Evolutionary conservation across 2,797 vertebrate species (phyloP).

Genomic region (Micrastur ruficollis): DNA sequence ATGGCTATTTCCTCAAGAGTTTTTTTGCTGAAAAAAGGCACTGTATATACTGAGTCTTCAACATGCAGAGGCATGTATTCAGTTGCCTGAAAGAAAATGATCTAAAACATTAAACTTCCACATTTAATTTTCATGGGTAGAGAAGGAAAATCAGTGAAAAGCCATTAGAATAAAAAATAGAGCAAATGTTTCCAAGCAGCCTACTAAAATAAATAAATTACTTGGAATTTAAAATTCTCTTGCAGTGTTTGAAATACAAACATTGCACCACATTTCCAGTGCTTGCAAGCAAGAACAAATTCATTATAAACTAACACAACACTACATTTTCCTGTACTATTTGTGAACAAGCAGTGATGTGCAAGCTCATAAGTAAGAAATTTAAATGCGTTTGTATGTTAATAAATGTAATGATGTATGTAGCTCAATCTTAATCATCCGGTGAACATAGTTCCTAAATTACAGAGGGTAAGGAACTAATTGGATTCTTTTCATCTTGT

Average conservation of each 20-base stretch:
- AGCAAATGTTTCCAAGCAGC: neutral
- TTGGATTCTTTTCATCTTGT: neutral
- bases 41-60: neutral
- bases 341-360: neutral
- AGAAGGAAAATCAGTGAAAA: neutral
- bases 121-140: neutral
- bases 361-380: neutral
- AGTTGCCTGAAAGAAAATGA: neutral
- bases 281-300: neutral
- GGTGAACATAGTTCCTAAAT: neutral
- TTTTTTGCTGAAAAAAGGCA: neutral
- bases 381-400: neutral
- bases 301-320: neutral
- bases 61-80: neutral
- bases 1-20: neutral
- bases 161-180: neutral
- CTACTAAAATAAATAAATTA: neutral
- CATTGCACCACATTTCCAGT: neutral
- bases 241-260: neutral
- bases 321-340: neutral
- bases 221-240: neutral
- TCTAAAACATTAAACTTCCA: neutral
- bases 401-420: neutral
- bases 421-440: neutral
- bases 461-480: neutral